Percentiles rank a stretch among this genome's conserved stretches.
Evolutionary conservation across 2,113 vertebrate genomes (phyloP).

Genomic region (Tachuris rubrigastra): DNA sequence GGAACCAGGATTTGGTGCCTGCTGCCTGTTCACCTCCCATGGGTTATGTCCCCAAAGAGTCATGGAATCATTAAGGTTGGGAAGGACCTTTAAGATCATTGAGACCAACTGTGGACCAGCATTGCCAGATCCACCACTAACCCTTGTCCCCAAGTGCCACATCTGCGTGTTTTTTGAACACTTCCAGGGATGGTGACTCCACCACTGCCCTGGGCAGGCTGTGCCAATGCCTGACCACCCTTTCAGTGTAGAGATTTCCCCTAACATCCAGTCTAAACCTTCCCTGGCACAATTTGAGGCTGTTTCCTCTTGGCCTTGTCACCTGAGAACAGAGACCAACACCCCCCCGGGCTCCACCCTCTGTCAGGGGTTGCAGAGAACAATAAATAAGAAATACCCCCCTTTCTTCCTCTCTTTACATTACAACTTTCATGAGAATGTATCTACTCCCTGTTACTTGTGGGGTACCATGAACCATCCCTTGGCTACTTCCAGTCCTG

Average conservation of each 20-base stretch:
- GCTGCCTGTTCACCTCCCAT: fast-evolving
- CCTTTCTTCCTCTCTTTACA: fast-evolving
- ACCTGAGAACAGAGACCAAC: background rate
- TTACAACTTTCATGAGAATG: background rate
- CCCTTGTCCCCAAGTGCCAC: background rate
- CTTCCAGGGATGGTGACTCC: background rate
- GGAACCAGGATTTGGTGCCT: background rate
- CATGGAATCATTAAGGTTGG: background rate
- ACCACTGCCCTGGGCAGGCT: background rate
- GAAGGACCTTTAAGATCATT: background rate
- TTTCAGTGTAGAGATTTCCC: background rate
- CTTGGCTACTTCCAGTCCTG: background rate
- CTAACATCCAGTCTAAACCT: background rate
- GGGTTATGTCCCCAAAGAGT: background rate
- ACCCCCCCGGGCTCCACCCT: background rate
- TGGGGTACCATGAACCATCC: background rate
- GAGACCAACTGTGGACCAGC: background rate
- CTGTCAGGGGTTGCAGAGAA: background rate
- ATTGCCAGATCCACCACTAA: background rate
- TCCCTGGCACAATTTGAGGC: background rate
- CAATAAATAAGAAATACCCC: background rate
- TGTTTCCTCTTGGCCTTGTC: background rate
- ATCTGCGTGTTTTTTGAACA: background rate
- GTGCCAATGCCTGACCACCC: background rate
- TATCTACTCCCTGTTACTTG: fast-evolving